Evolutionary conservation across 2,113 vertebrate genomes (phyloP), one percentile per base, ranked within the genome.

Genomic region (Solea senegalensis): DNA sequence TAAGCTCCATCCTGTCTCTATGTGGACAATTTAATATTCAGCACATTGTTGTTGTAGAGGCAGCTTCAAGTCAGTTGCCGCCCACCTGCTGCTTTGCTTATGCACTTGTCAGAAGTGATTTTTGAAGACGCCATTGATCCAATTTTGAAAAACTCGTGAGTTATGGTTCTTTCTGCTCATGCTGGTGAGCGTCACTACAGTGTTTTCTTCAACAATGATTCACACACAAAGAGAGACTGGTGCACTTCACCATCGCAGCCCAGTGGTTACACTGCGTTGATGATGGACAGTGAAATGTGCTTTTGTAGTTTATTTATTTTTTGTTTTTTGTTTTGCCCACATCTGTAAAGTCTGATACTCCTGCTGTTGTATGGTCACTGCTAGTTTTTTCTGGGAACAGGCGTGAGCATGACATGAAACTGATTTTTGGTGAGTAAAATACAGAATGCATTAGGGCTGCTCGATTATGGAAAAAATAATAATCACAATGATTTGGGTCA

Each of bases 61-160:
- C 12, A 60, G 71, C 55, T 59, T 61, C 34, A 41, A 16, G 60
- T 70, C 9, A 11, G 58, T 68, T 74, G 76, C 26, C 1, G 21
- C 76, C 81, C 66, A 77, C 83, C 76, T 81, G 79, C 52, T 53
- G 15, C 50, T 69, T 66, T 59, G 61, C 52, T 67, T 57, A 41
- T 4, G 14, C 70, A 49, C 58, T 76, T 83, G 74, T 81, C 81
- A 66, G 48, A 77, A 65, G 69, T 65, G 58, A 72, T 82, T 88
- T 73, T 13, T 34, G 65, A 11, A 80, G 53, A 80, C 61, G 56
- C 28, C 46, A 14, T 44, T 80, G 69, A 82, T 83, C 56, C 70
- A 85, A 85, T 82, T 90, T 73, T 53, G 27, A 63, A 43, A 67
- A 71, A 66, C 61, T 72, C 61, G 0, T 5, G 48, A 74, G 64